phyloP scores from a whole-genome alignment of 2,888 invertebrate species.

The Dolomedes plantarius region DNA sequence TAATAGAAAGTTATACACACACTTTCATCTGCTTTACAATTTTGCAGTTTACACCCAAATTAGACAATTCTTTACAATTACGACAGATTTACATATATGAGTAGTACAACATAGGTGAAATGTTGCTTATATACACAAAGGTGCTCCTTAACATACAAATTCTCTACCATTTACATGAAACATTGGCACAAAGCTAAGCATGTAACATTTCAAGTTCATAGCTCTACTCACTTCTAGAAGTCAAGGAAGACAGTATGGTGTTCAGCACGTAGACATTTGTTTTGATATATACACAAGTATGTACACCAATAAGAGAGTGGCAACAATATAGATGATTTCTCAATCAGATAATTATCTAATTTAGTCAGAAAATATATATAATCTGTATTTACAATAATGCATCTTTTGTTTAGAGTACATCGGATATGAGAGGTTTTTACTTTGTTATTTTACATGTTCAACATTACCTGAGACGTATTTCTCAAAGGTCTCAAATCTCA shows the following conservation, averaged over 20 bases:
- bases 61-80: not conserved
- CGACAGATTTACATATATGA: not conserved
- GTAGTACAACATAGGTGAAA: not conserved
- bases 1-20: too few species aligned
- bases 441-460: too few species aligned
- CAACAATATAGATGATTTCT: too few species aligned
- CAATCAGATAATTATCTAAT: too few species aligned
- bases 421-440: too few species aligned
- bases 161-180: not conserved
- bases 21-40: too few species aligned
- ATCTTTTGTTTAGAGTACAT: too few species aligned
- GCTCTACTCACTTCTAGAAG: not conserved
- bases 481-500: too few species aligned
- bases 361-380: too few species aligned
- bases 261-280: not conserved
- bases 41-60: too few species aligned
- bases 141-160: not conserved
- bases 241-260: constrained; percentile 6
- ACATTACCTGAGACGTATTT: too few species aligned
- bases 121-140: not conserved
- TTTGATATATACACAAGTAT: not conserved
- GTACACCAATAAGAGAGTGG: not conserved
- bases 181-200: constrained; percentile 23
- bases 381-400: too few species aligned
- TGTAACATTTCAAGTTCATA: not conserved